Evolutionary conservation across 2,888 invertebrate species (phyloP).

Genomic region (Smittia aterrima): DNA sequence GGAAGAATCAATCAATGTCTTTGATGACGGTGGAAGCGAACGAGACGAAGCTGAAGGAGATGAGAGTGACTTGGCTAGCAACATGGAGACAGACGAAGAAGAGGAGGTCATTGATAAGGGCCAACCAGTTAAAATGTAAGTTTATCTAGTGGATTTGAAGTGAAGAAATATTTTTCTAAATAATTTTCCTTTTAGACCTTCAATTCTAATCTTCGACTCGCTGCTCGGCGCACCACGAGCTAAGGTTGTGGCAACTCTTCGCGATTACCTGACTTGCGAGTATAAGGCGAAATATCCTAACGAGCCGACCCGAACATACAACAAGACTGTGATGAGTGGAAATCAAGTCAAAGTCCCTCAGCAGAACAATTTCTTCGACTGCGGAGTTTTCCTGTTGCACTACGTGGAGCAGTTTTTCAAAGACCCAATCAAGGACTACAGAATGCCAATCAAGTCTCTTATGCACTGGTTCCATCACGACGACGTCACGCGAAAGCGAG

Average conservation of each 20-base stretch:
- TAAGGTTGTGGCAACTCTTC: constrained; percentile 81
- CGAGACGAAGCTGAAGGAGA: constrained; percentile 79
- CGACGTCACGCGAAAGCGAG: constrained; percentile 78
- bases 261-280: constrained; percentile 89
- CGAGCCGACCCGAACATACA: constrained; percentile 61
- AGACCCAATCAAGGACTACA: constrained; percentile 80
- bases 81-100: constrained; percentile 50
- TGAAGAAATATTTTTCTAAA: neutral
- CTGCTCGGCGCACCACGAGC: constrained; percentile 77
- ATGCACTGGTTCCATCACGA: constrained; percentile 85
- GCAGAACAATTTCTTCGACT: constrained; percentile 95
- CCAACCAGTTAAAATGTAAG: constrained; percentile 67
- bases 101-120: constrained; percentile 46
- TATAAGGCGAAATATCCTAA: constrained; percentile 69
- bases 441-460: constrained; percentile 77
- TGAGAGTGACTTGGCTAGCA: constrained; percentile 66
- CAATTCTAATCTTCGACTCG: constrained; percentile 95
- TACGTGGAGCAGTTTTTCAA: constrained; percentile 96
- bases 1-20: constrained; percentile 64
- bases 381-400: constrained; percentile 91
- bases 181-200: constrained; percentile 64
- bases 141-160: constrained; percentile 43
- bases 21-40: constrained; percentile 68
- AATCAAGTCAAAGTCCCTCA: constrained; percentile 91
- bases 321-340: constrained; percentile 81